Percentiles rank a stretch among this genome's conserved stretches.
Evolutionary conservation across 2,113 vertebrate genomes (phyloP).

Genomic region (Crotalus viridis): DNA sequence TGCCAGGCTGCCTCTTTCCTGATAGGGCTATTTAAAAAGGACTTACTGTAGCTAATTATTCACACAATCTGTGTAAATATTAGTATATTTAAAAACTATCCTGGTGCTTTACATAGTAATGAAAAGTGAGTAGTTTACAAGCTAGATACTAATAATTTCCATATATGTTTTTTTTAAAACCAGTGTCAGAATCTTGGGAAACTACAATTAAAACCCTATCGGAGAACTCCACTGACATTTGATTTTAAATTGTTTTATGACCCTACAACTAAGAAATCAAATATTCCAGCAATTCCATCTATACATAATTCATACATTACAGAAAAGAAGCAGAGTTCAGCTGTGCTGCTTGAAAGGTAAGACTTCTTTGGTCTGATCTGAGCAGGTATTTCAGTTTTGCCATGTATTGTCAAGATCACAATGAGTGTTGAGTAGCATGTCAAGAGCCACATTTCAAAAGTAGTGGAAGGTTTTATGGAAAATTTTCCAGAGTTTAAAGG

Average conservation of each 20-base stretch:
- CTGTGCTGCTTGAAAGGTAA: constrained; percentile 2
- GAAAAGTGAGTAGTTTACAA: not conserved
- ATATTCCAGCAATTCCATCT: not conserved
- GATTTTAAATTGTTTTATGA: constrained; percentile 39
- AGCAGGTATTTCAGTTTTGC: not conserved
- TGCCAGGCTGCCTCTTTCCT: not conserved
- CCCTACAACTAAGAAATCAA: not conserved
- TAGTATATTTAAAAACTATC: not conserved
- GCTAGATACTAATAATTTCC: not conserved
- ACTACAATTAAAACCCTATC: constrained; percentile 7
- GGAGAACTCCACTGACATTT: constrained; percentile 23
- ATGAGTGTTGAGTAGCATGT: not conserved
- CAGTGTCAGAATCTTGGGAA: constrained; percentile 9
- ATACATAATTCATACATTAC: not conserved
- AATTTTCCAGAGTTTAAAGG: not conserved
- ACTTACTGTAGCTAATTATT: not conserved
- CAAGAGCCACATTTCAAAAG: not conserved
- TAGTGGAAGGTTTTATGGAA: not conserved
- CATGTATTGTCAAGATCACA: not conserved
- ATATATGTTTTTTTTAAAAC: not conserved
- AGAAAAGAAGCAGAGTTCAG: not conserved
- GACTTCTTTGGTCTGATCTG: not conserved
- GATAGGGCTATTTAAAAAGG: not conserved
- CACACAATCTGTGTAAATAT: not conserved
- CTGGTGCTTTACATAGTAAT: not conserved